Evolutionary conservation across 37 sponge, comb jelly and placozoan genomes (phyloP), one percentile per base, ranked within the genome.

Genomic region (Theonella swinhoei): DNA sequence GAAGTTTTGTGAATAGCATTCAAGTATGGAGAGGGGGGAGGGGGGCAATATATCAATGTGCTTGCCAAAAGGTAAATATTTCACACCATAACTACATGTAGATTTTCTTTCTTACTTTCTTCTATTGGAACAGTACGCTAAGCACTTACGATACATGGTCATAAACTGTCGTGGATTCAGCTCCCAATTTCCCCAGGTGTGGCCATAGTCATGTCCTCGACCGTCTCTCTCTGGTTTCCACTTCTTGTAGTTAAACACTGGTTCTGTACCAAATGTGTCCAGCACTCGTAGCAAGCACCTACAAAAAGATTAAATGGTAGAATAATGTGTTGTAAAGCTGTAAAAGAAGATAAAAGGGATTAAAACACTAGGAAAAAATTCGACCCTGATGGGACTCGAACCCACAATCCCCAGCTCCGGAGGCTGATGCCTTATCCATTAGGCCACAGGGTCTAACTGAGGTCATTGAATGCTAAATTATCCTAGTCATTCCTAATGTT

Each of bases 361-460:
- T 43, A 42, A 22, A 25, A 72, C n/a, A n/a, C n/a, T n/a, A n/a
- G n/a, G n/a, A 41, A 84, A 64, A 88, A 81, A 80, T 74, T 23
- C 92, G 92, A 92, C 92, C 92, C 92, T 92, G 92, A 68, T 92
- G 92, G 92, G 92, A 92, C 92, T 92, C 92, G 92, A 92, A 92
- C 92, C 92, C 92, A 92, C 92, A 92, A 92, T 92, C 92, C 92
- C 92, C 92, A 92, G 92, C 92, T 92, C 92, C 92, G 92, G 92
- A 92, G 92, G 92, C 92, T 92, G 93, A 93, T 93, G 93, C 91
- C 93, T 89, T 88, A 88, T 93, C 86, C 87, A 85, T 85, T 90
- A 85, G 87, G 87, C 91, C 86, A 90, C 91, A 85, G 91, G 87
- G 86, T 74, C 87, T n/a, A 69, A 35, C 68, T 76, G 4, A 80